These are phyloP conservation scores for Lithobius niger DNA, from an alignment of 1,140 invertebrate species.

Conservation along the genomic window DNA sequence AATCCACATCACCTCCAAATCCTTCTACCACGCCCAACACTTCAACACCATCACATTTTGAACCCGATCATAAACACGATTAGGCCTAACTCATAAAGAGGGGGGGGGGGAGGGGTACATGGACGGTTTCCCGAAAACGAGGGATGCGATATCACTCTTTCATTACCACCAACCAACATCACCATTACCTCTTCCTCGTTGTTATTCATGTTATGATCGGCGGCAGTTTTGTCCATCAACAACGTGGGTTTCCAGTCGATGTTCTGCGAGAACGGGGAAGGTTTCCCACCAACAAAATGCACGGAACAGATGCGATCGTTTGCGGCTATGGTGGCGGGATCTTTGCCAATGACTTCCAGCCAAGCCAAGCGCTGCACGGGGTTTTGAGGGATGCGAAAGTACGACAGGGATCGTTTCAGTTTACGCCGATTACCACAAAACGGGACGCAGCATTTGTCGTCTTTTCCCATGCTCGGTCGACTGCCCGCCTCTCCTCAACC, in stretches of 20 bases:
- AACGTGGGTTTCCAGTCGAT: constrained; percentile 4
- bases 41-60: too few species aligned
- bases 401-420: constrained; percentile 4
- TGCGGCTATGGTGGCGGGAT: constrained; percentile 1
- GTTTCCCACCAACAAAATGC: constrained; percentile 2
- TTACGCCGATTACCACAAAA: constrained; percentile 7
- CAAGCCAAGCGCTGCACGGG: not conserved
- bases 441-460: constrained; percentile 6
- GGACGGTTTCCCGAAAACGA: too few species aligned
- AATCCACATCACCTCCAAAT: not conserved
- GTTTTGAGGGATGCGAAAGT: constrained; percentile 5
- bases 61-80: not conserved
- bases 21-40: not conserved
- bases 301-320: constrained; percentile 6
- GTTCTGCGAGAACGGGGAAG: constrained; percentile 4
- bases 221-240: not conserved
- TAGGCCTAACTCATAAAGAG: not conserved
- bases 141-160: too few species aligned
- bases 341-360: not conserved
- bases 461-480: constrained; percentile 1
- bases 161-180: too few species aligned
- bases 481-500: too few species aligned
- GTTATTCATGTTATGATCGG: too few species aligned
- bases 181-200: too few species aligned
- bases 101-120: not conserved